Evolutionary conservation across 2,797 vertebrate genomes (phyloP).

Genomic region (Ibycter americanus): DNA sequence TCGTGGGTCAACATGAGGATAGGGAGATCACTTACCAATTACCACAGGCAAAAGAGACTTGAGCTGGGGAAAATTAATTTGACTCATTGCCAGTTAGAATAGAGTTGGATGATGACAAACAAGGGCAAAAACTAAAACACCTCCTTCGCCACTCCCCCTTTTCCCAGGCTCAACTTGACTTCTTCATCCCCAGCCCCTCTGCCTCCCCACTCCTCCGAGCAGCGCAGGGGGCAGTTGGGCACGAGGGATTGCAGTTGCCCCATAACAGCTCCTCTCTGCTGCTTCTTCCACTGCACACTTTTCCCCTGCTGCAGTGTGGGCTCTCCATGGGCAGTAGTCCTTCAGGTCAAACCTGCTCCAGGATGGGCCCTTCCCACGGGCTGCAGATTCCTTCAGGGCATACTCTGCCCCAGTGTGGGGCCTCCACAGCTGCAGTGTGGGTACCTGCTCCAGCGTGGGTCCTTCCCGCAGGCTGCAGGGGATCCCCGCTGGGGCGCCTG

Average conservation of each 20-base stretch:
- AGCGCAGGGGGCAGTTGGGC: background rate
- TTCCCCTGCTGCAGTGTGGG: background rate
- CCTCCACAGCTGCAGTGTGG: background rate
- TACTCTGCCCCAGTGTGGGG: background rate
- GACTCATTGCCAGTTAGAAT: background rate
- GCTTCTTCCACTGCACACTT: background rate
- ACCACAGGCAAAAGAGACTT: background rate
- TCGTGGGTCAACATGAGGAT: background rate
- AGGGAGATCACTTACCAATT: background rate
- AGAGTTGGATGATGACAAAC: background rate
- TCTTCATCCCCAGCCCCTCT: background rate
- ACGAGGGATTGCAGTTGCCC: fast-evolving
- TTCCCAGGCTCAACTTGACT: background rate
- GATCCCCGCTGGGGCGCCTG: background rate
- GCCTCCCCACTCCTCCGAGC: background rate
- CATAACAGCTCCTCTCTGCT: background rate
- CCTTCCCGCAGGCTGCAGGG: background rate
- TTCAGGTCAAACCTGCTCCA: background rate
- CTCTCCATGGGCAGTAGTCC: background rate
- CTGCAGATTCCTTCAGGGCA: background rate
- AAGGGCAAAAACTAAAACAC: background rate
- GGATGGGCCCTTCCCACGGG: background rate
- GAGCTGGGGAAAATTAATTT: background rate
- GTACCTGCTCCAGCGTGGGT: background rate
- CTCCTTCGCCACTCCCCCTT: background rate